Evolutionary conservation across 2,797 vertebrate species (phyloP), one percentile per base, ranked within the genome.

Genomic region (Epinephelus malabaricus): DNA sequence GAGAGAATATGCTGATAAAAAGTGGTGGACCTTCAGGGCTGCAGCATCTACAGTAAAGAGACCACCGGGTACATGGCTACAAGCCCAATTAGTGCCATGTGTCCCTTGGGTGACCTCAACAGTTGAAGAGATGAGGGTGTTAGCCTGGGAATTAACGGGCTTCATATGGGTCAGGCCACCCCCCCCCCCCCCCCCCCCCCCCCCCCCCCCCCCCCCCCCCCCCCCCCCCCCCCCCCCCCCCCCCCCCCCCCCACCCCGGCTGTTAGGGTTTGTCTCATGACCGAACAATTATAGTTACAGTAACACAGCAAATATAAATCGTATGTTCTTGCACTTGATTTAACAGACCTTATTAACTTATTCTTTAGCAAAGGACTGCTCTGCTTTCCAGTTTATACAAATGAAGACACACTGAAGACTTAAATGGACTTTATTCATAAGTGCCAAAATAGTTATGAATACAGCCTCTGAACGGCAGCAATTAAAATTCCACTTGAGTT

Each of bases 401-500:
- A 34, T 34, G 34, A 34, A 34, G 34, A 34, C 34, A 34, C 7
- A 7, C 34, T 34, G 10, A 40, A 66, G 14, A 56, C n/a, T 13
- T 19, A 27, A 2, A 46, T 34, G 34, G 23, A 23, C 60, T 61
- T 45, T 34, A 6, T 59, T 60, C 47, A 49, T 18, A 1, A 7
- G 34, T 34, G 34, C 34, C 34, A 56, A 51, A 51, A 50, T 25
- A 69, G 51, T 34, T 59, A 5, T 45, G 61, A 79, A 71, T 21
- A 9, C 30, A 47, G 43, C 51, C 19, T 61, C 45, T 46, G n/a
- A 54, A 58, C 49, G 3, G 18, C 1, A 6, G 23, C 75, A 89
- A 90, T 92, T 91, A 83, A 91, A 88, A 88, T 86, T 84, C 81
- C 86, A 81, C 58, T 25, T 45, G 58, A 74, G 65, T 58, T 11